Base-by-base conservation (phyloP, 2,888 invertebrate genomes). In the Ochropleura leucogaster region DNA sequence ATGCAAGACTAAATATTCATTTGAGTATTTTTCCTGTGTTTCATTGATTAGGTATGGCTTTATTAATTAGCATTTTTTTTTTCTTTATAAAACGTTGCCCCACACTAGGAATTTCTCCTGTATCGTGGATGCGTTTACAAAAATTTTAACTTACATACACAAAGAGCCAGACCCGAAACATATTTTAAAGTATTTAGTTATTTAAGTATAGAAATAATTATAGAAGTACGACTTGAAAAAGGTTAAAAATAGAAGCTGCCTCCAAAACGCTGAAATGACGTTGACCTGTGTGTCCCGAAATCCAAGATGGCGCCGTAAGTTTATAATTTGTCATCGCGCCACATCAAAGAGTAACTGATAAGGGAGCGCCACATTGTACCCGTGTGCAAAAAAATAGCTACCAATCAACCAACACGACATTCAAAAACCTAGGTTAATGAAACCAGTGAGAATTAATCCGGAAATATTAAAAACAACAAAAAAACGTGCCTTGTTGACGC, bases 381-480 rank as follows among this genome's bases (percentile, higher is more conserved):
- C 18, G 51, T 3, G 16, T 18, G 18, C 51, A n/a, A 20, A 53
- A 9, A 55, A 55, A 55, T 12, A 20, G 55, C 55, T 20, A 20
- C 20, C 55, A 20, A 55, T 14, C 16, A 59, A 59, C 16, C 16
- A 8, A 59, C 4, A 8, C n/a, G 53, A 20, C 46, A 40, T 47
- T 7, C 12, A 30, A 57, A 55, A 53, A 55, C 30, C 30, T 30
- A 46, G 5, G 4, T 14, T 3, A 6, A n/a, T 12, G 44, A 46
- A 30, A 30, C 14, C 9, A 18, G 16, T 0, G 8, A 40, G 14
- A 20, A 5, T 0, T 4, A 30, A 74, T 62, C 6, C n/a, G 47
- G 59, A 65, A 62, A 55, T 49, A 4, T 44, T 18, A 18, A 76
- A 18, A 64, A 49, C 62, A 67, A 63, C 60, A 42, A 12, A 20